These are phyloP conservation scores for Porites australiensis DNA, from an alignment of 64 coral and sea anemone genomes.

Conservation along the genomic window DNA sequence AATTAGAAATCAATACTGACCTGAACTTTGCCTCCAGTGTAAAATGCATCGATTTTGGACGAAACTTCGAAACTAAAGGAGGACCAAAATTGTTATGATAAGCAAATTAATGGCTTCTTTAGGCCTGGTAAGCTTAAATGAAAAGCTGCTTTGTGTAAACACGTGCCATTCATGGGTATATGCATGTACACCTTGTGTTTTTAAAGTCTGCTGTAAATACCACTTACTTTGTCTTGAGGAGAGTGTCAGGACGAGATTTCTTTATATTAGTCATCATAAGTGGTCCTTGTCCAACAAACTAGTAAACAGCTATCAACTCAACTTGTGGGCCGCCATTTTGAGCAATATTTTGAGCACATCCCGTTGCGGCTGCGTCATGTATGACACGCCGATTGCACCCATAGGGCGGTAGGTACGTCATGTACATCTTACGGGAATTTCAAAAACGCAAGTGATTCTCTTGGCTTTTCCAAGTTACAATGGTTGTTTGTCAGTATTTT, in stretches of 20 bases:
- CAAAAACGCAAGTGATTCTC: too few relatives aligned
- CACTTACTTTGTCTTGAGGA: slow-evolving; percentile 39
- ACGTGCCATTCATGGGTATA: not conserved
- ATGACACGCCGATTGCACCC: too few relatives aligned
- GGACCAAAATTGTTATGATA: not conserved
- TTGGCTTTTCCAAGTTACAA: not conserved
- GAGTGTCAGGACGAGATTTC: not conserved
- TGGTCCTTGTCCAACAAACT: too few relatives aligned
- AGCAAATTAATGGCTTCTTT: too few relatives aligned
- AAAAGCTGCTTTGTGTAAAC: not conserved
- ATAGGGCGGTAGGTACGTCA: too few relatives aligned
- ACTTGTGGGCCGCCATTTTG: too few relatives aligned
- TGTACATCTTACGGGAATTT: too few relatives aligned
- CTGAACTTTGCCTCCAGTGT: slow-evolving; percentile 98
- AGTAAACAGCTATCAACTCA: too few relatives aligned
- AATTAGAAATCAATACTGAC: slow-evolving; percentile 25
- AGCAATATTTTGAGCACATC: too few relatives aligned
- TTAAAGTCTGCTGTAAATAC: not conserved
- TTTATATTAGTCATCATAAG: not conserved
- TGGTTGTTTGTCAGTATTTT: slow-evolving; percentile 81
- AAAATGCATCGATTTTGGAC: slow-evolving; percentile 95
- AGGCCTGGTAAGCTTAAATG: not conserved
- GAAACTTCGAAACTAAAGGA: slow-evolving; percentile 80
- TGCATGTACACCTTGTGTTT: too few relatives aligned
- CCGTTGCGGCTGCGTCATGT: too few relatives aligned